Base-by-base conservation (phyloP, 2,888 invertebrate species). In the Leptopilina syphax region DNA sequence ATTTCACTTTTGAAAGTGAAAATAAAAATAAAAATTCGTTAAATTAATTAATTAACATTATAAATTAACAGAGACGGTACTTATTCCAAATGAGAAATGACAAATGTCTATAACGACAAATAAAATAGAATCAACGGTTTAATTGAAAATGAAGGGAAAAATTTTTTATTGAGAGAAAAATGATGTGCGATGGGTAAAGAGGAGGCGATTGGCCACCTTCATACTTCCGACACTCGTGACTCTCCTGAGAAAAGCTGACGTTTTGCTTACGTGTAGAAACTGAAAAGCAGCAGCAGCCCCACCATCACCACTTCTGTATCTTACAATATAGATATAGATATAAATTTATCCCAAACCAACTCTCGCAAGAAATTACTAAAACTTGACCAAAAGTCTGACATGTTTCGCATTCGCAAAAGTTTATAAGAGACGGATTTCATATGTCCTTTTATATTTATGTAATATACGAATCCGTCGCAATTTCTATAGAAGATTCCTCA, bases 211-310 rank as follows among this genome's bases (percentile, higher is more conserved):
- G 57, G 57, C 18, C 12, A 24, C 65, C 18, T 77, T 65, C 50
- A 44, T 44, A 77, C 77, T 65, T 77, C 65, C 63, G 77, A 65
- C 77, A 41, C 57, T 54, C 73, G 57, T 73, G 34, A 73, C 57
- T 73, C 73, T 60, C 73, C 47, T 57, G 54, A 65, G 85, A 88
- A 89, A 85, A 89, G 90, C 91, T 90, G 90, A 90, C 90, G 89
- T 90, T 90, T 90, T 88, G 89, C 89, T 88, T 87, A 88, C 88
- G 88, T 88, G 87, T 85, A 78, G 82, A 82, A 87, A 88, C 83
- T 88, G 82, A 79, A 84, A 83, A 88, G 79, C 50, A 76, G 66
- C n/a, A 18, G 34, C 27, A 70, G 44, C 24, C 34, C 34, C 27
- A 54, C 13, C 50, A 50, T 54, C 70, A 3, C 54, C 50, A 54